These are phyloP conservation scores for Colletes gigas DNA, from an alignment of 1,140 invertebrate species.

Conservation along the genomic window DNA sequence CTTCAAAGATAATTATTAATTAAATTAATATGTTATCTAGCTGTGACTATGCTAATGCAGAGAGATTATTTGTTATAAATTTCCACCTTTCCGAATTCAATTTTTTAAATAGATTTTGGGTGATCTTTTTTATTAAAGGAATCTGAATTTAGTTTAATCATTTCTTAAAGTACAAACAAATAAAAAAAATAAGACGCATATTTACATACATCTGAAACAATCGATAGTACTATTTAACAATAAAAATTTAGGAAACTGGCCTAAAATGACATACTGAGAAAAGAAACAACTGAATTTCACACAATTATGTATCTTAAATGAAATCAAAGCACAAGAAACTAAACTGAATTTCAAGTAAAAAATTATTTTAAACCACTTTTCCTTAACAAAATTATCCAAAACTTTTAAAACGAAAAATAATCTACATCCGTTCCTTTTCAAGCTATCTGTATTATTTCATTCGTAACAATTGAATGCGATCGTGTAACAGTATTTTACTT, in stretches of 20 bases:
- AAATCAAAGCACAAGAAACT: not conserved
- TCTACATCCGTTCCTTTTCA: not conserved
- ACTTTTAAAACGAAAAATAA: not conserved
- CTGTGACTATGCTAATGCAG: not conserved
- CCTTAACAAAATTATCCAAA: not conserved
- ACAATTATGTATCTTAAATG: not conserved
- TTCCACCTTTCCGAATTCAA: not conserved
- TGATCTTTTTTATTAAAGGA: not conserved
- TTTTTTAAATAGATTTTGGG: not conserved
- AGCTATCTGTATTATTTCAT: not conserved
- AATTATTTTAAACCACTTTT: slow-evolving; percentile 9
- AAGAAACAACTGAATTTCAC: not conserved
- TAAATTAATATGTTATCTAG: not conserved
- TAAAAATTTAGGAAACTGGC: slow-evolving; percentile 5
- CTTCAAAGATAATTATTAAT: not conserved
- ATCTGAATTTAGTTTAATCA: not conserved
- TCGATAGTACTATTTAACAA: not conserved
- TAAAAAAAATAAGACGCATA: slow-evolving; percentile 1
- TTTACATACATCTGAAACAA: not conserved
- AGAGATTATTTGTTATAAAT: not conserved
- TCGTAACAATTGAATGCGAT: not conserved
- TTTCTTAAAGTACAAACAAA: not conserved
- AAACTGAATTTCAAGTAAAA: no score
- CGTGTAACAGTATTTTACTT: not conserved
- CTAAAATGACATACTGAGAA: not conserved